Evolutionary conservation across 2,113 vertebrate species (phyloP).

Genomic region (Hippoglossus stenolepis): DNA sequence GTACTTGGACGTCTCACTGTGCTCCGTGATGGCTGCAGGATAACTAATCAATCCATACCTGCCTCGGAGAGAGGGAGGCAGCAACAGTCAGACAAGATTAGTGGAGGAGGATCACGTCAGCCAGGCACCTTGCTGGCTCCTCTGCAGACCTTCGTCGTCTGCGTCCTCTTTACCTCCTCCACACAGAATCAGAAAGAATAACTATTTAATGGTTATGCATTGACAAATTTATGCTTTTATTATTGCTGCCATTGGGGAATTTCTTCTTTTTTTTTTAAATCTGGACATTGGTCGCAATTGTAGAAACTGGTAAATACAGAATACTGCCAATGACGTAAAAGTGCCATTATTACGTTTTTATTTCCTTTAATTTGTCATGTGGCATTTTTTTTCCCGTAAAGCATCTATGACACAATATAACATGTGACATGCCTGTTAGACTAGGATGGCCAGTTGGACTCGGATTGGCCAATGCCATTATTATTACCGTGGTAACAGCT

Average conservation of each 20-base stretch:
- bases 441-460: too few relatives aligned
- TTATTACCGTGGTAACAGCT: too few relatives aligned
- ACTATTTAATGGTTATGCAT: not conserved
- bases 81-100: conserved; percentile 61
- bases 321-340: not conserved
- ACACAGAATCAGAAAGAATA: conserved; percentile 5
- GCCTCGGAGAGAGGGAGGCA: conserved; percentile 35
- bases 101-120: conserved; percentile 50
- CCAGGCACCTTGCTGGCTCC: conserved; percentile 20
- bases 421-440: too few relatives aligned
- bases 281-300: conserved; percentile 1
- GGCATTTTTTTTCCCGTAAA: too few relatives aligned
- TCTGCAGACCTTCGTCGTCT: conserved; percentile 43
- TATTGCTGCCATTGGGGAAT: conserved; percentile 1
- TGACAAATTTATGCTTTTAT: conserved; percentile 15
- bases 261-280: conserved; percentile 12
- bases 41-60: conserved; percentile 75
- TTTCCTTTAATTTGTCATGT: not conserved
- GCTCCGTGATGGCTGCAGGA: conserved; percentile 60
- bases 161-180: conserved; percentile 11
- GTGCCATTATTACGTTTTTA: not conserved
- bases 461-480: too few relatives aligned
- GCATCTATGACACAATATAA: too few relatives aligned
- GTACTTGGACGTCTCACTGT: conserved; percentile 30
- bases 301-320: not conserved